Evolutionary conservation across 2,888 invertebrate genomes (phyloP).

Genomic region (Strigamia transsilvanica): DNA sequence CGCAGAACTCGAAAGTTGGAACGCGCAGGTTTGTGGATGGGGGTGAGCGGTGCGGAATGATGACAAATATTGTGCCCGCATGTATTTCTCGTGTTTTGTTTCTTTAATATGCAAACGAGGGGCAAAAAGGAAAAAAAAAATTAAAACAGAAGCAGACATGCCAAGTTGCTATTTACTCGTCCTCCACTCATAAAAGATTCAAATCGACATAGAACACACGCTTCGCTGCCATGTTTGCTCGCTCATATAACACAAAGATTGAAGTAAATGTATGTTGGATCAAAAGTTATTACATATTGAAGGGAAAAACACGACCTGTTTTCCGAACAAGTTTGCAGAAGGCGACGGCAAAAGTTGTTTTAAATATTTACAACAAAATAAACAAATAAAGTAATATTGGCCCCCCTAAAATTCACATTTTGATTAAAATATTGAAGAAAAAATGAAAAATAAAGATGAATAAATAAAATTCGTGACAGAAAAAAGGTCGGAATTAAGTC

Average conservation of each 20-base stretch:
- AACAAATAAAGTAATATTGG: not conserved
- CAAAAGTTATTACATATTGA: slow-evolving; percentile 37
- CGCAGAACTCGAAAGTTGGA: not conserved
- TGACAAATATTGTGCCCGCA: not conserved
- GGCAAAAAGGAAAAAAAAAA: not conserved
- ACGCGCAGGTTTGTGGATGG: not conserved
- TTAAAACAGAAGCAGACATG: not conserved
- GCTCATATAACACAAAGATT: slow-evolving; percentile 44
- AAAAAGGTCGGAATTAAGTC: not conserved
- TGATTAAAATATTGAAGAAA: too few species aligned
- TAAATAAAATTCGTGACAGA: not conserved
- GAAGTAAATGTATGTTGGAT: slow-evolving; percentile 36
- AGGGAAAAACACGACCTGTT: slow-evolving; percentile 5
- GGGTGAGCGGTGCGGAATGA: too few species aligned
- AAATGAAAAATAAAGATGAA: not conserved
- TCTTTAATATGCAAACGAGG: not conserved
- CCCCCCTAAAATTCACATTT: not conserved
- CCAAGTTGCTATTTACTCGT: slow-evolving; percentile 33
- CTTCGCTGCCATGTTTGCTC: slow-evolving; percentile 44
- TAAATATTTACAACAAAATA: not conserved
- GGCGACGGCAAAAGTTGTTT: not conserved
- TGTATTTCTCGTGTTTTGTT: not conserved
- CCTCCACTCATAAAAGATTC: slow-evolving; percentile 39
- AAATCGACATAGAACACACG: slow-evolving; percentile 29
- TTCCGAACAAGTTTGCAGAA: not conserved